Conservation (phyloP, 1,140 invertebrate species). For the Bicyclus anynana region DNA sequence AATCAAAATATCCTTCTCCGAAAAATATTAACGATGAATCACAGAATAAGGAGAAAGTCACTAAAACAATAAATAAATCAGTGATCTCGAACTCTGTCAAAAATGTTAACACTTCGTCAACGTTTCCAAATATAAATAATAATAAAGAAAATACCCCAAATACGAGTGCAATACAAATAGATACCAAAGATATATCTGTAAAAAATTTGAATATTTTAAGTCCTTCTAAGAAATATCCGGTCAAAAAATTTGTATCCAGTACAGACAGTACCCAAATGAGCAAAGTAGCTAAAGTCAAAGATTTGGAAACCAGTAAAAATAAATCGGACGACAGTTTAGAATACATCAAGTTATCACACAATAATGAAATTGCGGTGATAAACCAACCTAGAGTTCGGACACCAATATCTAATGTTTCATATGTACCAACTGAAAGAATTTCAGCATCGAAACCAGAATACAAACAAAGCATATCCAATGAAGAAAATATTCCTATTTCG, state of each 20-base stretch:
- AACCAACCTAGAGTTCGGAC: slow-evolving; percentile 73
- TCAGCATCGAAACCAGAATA: slow-evolving; percentile 43
- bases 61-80: slow-evolving; percentile 41
- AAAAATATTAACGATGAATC: slow-evolving; percentile 53
- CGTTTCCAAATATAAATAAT: slow-evolving; percentile 34
- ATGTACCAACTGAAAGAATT: slow-evolving; percentile 59
- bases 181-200: slow-evolving; percentile 64
- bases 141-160: slow-evolving; percentile 56
- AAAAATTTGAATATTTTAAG: slow-evolving; percentile 68
- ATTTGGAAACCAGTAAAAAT: slow-evolving; percentile 67
- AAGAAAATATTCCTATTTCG: slow-evolving; percentile 50
- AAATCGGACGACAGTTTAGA: slow-evolving; percentile 70
- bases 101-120: slow-evolving; percentile 35
- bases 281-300: slow-evolving; percentile 70
- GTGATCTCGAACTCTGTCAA: slow-evolving; percentile 29
- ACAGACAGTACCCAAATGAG: slow-evolving; percentile 60
- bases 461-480: slow-evolving; percentile 58
- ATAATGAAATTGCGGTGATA: slow-evolving; percentile 72
- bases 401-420: slow-evolving; percentile 69
- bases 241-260: slow-evolving; percentile 63
- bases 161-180: slow-evolving; percentile 64
- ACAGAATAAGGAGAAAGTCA: slow-evolving; percentile 40
- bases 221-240: slow-evolving; percentile 70
- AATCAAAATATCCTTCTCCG: slow-evolving; percentile 45
- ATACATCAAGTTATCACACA: slow-evolving; percentile 68